Percentiles rank a stretch among this genome's conserved stretches.
Conservation (phyloP, 2,797 vertebrate genomes). For the Coluber constrictor region DNA sequence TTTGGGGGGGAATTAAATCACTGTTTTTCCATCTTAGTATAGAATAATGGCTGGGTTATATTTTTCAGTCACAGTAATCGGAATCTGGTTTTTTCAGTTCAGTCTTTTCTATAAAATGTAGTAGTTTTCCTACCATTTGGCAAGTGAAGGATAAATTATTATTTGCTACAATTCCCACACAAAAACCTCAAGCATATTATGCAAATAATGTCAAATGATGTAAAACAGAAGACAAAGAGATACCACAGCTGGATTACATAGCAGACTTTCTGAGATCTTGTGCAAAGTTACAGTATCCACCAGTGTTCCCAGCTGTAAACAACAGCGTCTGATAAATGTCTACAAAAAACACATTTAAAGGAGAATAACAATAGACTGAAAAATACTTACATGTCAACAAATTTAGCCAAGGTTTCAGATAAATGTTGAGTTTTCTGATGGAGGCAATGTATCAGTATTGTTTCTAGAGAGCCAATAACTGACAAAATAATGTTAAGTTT, state of each 20-base stretch:
- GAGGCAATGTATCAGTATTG: background rate
- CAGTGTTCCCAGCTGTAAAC: background rate
- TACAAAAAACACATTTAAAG: background rate
- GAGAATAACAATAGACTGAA: background rate
- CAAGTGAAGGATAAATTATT: background rate
- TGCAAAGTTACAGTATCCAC: background rate
- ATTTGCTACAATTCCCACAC: background rate
- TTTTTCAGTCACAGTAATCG: constrained; percentile 51
- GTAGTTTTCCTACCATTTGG: constrained; percentile 29
- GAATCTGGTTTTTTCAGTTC: constrained; percentile 51
- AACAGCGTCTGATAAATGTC: background rate
- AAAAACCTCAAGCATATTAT: background rate
- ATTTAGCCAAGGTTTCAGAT: background rate
- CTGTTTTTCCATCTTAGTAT: constrained; percentile 11
- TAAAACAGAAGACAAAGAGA: accelerated
- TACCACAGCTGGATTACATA: background rate
- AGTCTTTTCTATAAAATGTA: constrained; percentile 60
- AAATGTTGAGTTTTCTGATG: background rate
- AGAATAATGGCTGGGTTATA: constrained; percentile 25
- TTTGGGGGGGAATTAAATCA: constrained; percentile 34
- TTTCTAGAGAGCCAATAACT: background rate
- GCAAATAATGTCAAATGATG: background rate
- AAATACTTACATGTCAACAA: background rate
- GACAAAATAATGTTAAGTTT: background rate
- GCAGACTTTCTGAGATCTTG: background rate